Percentiles rank a stretch among this genome's conserved stretches.
Evolutionary conservation across 2,797 vertebrate species (phyloP).

Genomic region (Manis pentadactyla): DNA sequence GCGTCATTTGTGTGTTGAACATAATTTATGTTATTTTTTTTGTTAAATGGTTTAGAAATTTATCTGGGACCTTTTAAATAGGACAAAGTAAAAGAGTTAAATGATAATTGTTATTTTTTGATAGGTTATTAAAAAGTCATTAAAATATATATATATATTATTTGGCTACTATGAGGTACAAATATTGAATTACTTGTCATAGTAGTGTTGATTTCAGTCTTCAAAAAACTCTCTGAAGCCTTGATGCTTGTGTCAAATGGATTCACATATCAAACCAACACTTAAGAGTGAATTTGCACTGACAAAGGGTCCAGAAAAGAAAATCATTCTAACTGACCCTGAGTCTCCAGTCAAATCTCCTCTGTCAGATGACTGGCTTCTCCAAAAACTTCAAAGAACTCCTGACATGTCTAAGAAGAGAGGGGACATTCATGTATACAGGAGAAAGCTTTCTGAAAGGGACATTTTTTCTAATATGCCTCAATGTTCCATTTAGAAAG

Average conservation of each 20-base stretch:
- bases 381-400: background rate
- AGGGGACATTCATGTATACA: background rate
- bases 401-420: background rate
- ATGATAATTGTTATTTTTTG: background rate
- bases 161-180: background rate
- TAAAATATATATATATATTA: background rate
- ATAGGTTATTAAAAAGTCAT: background rate
- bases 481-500: background rate
- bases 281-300: background rate
- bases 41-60: background rate
- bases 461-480: background rate
- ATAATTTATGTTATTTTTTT: background rate
- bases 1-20: background rate
- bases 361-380: background rate
- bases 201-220: background rate
- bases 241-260: background rate
- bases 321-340: background rate
- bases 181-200: conserved; percentile 5
- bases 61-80: background rate
- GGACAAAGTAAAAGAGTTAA: background rate
- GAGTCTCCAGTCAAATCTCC: background rate
- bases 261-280: background rate
- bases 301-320: background rate
- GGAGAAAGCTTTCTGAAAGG: background rate
- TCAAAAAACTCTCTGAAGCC: background rate